Evolutionary conservation across 1,140 invertebrate genomes (phyloP), one percentile per base, ranked within the genome.

Genomic region (Leptopilina clavipes): DNA sequence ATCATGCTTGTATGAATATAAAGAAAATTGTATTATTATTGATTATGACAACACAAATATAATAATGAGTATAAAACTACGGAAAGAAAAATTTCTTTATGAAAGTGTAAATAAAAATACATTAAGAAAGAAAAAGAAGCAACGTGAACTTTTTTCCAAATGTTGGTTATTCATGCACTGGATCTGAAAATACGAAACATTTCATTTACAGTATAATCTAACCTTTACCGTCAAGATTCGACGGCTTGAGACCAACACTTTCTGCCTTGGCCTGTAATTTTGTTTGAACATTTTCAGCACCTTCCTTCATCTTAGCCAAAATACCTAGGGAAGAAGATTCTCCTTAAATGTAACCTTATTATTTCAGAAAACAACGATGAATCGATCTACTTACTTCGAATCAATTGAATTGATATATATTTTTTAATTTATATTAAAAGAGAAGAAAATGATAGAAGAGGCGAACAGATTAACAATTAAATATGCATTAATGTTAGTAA

Each of bases 261-360:
- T 96, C 97, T 45, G 96, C 96, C 91, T 97, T 98, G 6, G 96
- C 96, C 92, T 98, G 97, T 77, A 98, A 94, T 89, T 97, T 97
- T 76, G 96, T 97, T 82, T 97, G 96, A 74, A 98, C 95, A 82
- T 94, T 97, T 89, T 98, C 97, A 0, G 97, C 97, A 70, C 97
- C 96, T 89, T 98, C 97, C 92, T 98, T 98, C 92, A 98, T 96
- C 90, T 98, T 98, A 71, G 97, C 96, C 75, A 98, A 91, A 84
- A 98, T 94, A 88, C 97, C 97, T 97, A 89, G 31, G 89, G 86
- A 86, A 90, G 79, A 91, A 84, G 85, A 81, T 18, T 72, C 17
- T 19, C 25, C 70, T 31, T 72, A 76, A 73, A 48, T 18, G 18
- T 71, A 18, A 25, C 9, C 19, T 22, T 0, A 31, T 52, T 14